A percentile compares a stretch with the other conserved stretches of the same genome.
Evolutionary conservation across 2,888 invertebrate species (phyloP).

Genomic region (Campoletis raptor): DNA sequence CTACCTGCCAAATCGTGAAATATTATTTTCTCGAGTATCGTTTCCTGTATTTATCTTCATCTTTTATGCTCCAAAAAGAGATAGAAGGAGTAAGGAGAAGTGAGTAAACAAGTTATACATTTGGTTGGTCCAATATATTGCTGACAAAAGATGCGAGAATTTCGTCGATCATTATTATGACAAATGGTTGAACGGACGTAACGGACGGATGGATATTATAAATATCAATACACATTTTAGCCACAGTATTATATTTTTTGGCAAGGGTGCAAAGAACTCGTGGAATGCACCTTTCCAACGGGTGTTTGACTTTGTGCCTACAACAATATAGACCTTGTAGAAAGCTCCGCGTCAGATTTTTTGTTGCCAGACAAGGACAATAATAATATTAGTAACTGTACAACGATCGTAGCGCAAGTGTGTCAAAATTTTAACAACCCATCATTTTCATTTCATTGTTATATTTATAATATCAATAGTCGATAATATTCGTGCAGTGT

Average conservation of each 20-base stretch:
- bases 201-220: conserved; percentile 12
- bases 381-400: conserved; percentile 6
- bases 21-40: conserved; percentile 58
- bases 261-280: conserved; percentile 35
- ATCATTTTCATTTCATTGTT: not conserved
- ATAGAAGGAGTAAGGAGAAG: conserved; percentile 17
- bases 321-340: conserved; percentile 57
- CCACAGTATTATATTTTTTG: conserved; percentile 46
- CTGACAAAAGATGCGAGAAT: conserved; percentile 52
- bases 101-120: conserved; percentile 43
- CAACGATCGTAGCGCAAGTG: not conserved
- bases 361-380: not conserved
- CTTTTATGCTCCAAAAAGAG: conserved; percentile 37
- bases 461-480: not conserved
- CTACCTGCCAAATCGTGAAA: conserved; percentile 18
- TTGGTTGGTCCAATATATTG: conserved; percentile 27
- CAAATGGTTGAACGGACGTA: conserved; percentile 62
- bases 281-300: conserved; percentile 56
- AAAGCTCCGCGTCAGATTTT: conserved; percentile 9
- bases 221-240: conserved; percentile 5
- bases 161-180: conserved; percentile 72
- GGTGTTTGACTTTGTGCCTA: conserved; percentile 47
- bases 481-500: not conserved
- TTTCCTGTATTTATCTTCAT: conserved; percentile 66
- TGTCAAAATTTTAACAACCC: not conserved